A percentile compares a stretch with the other conserved stretches of the same genome.
phyloP scores from a whole-genome alignment of 2,888 invertebrate genomes.

The Callosobruchus maculatus region DNA sequence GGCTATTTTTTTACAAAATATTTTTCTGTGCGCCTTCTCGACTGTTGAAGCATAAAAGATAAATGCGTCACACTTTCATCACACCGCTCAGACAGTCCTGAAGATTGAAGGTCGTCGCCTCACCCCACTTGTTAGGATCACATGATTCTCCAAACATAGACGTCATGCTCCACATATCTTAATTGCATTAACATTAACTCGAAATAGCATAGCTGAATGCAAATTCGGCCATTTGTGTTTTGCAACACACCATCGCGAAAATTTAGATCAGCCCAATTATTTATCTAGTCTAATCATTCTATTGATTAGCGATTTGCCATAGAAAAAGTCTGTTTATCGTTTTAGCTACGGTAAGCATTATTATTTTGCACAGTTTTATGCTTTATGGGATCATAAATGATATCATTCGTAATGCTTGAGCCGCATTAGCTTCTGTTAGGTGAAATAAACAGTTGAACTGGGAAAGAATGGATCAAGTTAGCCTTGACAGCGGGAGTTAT shows the following conservation, averaged over 20 bases:
- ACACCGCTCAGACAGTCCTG: too few species aligned
- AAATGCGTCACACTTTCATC: too few species aligned
- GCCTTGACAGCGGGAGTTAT: not conserved
- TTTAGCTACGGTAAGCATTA: not conserved
- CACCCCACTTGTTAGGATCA: not conserved
- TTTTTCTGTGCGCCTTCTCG: too few species aligned
- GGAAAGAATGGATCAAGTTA: not conserved
- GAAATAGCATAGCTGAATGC: not conserved
- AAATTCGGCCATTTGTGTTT: not conserved
- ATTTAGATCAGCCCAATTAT: not conserved
- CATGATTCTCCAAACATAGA: not conserved
- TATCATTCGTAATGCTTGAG: not conserved
- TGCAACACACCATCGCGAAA: too few species aligned
- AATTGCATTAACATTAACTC: not conserved
- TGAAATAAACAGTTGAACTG: not conserved
- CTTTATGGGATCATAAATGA: not conserved
- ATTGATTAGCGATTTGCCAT: not conserved
- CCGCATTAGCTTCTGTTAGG: too few species aligned
- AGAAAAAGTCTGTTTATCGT: not conserved
- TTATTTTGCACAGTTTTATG: not conserved
- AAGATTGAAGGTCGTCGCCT: not conserved
- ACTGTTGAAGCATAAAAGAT: too few species aligned
- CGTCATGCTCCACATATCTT: not conserved
- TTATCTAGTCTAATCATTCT: not conserved
- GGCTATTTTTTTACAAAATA: too few species aligned